These are phyloP conservation scores for Campylomormyrus numenius DNA, from an alignment of 2,113 vertebrate species.

Conservation along the genomic window DNA sequence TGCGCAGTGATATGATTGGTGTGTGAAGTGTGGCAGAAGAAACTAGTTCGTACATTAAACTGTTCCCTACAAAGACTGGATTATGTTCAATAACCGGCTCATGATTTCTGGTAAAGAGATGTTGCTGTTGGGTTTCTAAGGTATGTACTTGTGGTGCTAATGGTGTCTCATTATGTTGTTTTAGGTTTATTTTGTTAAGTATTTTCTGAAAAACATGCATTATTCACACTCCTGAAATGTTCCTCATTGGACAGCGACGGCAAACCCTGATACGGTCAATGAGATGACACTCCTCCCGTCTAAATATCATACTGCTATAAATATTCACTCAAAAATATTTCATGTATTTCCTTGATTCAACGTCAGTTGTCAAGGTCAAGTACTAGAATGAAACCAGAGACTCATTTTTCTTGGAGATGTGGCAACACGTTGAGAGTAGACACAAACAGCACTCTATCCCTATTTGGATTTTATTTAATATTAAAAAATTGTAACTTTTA, in stretches of 20 bases:
- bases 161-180: background rate
- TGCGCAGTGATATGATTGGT: too few relatives aligned
- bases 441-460: background rate
- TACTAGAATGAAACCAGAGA: background rate
- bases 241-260: background rate
- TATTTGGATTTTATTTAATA: conserved; percentile 14
- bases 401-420: background rate
- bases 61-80: too few relatives aligned
- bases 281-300: background rate
- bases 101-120: background rate
- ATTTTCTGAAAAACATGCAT: background rate
- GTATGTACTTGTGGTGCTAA: background rate
- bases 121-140: background rate
- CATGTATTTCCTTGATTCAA: background rate
- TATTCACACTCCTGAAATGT: background rate
- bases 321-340: background rate
- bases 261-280: background rate
- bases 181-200: background rate
- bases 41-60: too few relatives aligned
- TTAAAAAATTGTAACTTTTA: background rate
- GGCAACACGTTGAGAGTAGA: background rate
- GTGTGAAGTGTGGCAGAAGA: too few relatives aligned
- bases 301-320: background rate
- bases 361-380: background rate
- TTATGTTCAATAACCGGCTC: background rate